Evolutionary conservation across 2,113 vertebrate species (phyloP).

Genomic region (Gymnobelideus leadbeateri): DNA sequence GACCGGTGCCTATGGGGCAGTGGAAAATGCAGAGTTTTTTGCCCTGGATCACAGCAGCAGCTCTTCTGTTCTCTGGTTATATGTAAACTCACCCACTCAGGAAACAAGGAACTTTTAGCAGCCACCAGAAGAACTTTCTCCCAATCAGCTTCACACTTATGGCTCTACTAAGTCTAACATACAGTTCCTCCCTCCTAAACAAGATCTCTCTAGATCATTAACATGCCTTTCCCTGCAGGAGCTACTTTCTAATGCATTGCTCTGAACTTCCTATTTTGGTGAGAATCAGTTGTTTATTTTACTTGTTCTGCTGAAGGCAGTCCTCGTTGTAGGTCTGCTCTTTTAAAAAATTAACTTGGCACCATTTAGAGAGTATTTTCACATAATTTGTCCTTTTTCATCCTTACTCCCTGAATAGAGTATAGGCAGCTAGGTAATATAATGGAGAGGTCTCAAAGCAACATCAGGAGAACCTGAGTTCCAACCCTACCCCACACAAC

Average conservation of each 20-base stretch:
- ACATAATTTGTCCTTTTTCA: background rate
- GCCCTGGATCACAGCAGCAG: background rate
- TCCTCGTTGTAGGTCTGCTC: background rate
- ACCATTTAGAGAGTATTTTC: background rate
- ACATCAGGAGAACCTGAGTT: background rate
- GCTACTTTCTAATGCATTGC: background rate
- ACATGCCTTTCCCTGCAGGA: background rate
- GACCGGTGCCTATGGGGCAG: background rate
- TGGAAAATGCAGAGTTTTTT: background rate
- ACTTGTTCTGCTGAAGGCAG: background rate
- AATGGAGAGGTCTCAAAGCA: background rate
- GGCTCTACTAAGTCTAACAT: no score
- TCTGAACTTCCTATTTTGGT: background rate
- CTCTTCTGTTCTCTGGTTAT: background rate
- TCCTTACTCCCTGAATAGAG: background rate
- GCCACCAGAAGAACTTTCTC: background rate
- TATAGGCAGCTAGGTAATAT: background rate
- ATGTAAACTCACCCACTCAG: background rate
- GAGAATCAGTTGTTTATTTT: background rate
- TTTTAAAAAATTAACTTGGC: background rate
- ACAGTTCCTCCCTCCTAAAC: background rate
- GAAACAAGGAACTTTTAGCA: background rate
- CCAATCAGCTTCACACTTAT: background rate
- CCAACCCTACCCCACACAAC: background rate
- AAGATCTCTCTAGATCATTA: background rate